Evolutionary conservation across 1,140 invertebrate species (phyloP), one percentile per base, ranked within the genome.

Genomic region (Marisa cornuarietis): DNA sequence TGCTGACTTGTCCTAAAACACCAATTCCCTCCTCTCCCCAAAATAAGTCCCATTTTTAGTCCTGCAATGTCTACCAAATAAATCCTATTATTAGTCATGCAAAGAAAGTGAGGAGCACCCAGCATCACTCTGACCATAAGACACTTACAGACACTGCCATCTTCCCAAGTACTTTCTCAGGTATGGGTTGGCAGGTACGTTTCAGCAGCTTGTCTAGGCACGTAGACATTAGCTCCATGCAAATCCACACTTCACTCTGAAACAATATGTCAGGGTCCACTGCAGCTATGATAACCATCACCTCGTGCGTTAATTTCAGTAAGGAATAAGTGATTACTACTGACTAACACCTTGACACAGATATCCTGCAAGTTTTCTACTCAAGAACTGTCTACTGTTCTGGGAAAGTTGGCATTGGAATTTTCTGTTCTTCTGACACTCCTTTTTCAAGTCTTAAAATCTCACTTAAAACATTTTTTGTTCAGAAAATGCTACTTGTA

Each of bases 171-270:
- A 99, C 97, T 84, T 94, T 93, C 93, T 99, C 98, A 26, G 98
- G 98, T 89, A 99, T 95, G 4, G 96, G 94, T 77, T 94, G 93
- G 79, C 94, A 94, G 49, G 97, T 93, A 94, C 95, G 92, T 91
- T 97, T 98, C 49, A 99, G 92, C 86, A 99, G 92, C 92, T 99
- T 99, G 90, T 99, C 98, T 88, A 99, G 95, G 92, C 98, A 99
- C 18, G 97, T 98, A 14, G 96, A 94, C 98, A 99, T 99, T 71
- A 99, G 92, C 92, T 99, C 98, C 98, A 99, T 99, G 90, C 98
- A 99, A 88, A 99, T 99, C 98, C 98, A 99, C 52, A 99, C 98
- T 92, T 99, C 97, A 22, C 96, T 96, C 91, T 92, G 88, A 10
- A 16, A n/a, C 1, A 49, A 73, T 8, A n/a, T 63, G n/a, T 63